Percentiles rank a stretch among this genome's conserved stretches.
These are phyloP conservation scores for Helarctos malayanus DNA, from an alignment of 2,797 vertebrate genomes.

Conservation along the genomic window DNA sequence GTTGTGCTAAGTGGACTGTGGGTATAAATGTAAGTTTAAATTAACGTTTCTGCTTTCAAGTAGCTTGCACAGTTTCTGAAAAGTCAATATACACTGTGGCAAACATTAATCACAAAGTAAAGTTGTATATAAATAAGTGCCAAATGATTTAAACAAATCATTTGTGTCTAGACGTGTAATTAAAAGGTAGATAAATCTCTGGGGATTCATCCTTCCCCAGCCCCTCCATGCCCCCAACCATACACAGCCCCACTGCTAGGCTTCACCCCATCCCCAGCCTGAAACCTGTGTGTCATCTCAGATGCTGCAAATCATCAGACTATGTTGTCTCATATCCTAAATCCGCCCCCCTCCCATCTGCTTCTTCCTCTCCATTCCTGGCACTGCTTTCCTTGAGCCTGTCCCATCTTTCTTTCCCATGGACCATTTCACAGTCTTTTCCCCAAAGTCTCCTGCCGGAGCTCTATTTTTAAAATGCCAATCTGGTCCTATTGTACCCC, in stretches of 20 bases:
- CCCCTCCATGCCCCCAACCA: not conserved
- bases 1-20: not conserved
- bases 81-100: not conserved
- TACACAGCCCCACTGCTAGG: not conserved
- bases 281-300: not conserved
- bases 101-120: constrained; percentile 23
- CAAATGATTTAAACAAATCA: not conserved
- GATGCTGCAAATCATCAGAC: not conserved
- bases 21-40: not conserved
- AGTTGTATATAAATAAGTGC: not conserved
- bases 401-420: not conserved
- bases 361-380: not conserved
- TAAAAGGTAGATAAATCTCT: not conserved
- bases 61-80: not conserved
- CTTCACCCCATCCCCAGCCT: not conserved
- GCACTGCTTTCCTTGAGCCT: not conserved
- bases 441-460: not conserved
- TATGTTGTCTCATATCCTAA: not conserved
- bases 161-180: not conserved
- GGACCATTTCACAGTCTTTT: not conserved
- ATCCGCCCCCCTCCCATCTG: not conserved
- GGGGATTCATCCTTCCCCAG: not conserved
- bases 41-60: constrained; percentile 4
- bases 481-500: not conserved
- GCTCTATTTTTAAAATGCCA: not conserved